Evolutionary conservation across 2,888 invertebrate genomes (phyloP).

Genomic region (Limnephilus lunatus): DNA sequence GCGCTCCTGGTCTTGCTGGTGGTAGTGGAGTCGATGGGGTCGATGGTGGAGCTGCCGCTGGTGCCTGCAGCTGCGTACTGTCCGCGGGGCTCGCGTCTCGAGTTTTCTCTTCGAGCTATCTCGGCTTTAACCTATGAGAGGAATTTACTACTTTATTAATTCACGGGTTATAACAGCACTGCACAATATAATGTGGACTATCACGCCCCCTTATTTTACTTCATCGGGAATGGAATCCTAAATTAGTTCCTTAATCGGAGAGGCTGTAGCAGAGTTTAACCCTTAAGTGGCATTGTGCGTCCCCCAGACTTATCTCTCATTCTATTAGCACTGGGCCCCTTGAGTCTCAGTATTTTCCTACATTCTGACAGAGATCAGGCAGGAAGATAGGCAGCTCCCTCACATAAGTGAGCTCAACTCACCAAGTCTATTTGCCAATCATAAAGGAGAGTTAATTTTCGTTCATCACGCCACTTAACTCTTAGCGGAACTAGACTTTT

Average conservation of each 20-base stretch:
- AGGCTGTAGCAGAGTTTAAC: too few species aligned
- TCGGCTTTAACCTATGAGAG: constrained; percentile 73
- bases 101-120: constrained; percentile 70
- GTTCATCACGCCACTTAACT: too few species aligned
- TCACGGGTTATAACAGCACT: not conserved
- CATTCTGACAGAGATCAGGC: too few species aligned
- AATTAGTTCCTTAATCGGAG: not conserved
- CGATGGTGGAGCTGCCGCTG: constrained; percentile 27
- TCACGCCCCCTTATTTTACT: not conserved
- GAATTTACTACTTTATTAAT: not conserved
- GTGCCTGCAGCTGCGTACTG: constrained; percentile 63
- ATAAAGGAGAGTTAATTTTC: too few species aligned
- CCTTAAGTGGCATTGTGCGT: too few species aligned
- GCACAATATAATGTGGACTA: not conserved
- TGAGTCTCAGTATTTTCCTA: too few species aligned
- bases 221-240: not conserved
- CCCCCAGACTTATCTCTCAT: too few species aligned
- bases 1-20: not conserved
- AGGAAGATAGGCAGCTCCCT: too few species aligned
- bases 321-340: too few species aligned
- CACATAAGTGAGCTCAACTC: too few species aligned
- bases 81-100: constrained; percentile 76
- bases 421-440: too few species aligned
- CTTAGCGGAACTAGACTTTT: too few species aligned
- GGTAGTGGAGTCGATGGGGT: not conserved